Evolutionary conservation across 1,140 invertebrate genomes (phyloP).

Genomic region (Eulimnadia texana): DNA sequence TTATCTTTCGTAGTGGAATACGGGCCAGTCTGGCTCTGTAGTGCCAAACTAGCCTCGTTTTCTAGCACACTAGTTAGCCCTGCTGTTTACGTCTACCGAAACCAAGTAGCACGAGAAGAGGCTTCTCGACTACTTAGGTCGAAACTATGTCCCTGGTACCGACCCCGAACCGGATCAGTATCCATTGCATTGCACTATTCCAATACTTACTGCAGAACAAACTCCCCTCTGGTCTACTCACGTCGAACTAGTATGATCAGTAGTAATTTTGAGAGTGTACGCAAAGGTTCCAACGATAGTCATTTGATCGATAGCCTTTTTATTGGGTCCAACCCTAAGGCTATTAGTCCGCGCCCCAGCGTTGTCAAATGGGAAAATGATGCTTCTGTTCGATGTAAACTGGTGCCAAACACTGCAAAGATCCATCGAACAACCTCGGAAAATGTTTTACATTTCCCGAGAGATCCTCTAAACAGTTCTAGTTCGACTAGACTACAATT

Average conservation of each 20-base stretch:
- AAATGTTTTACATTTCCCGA: not conserved
- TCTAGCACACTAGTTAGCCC: slow-evolving; percentile 29
- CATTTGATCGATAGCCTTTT: not conserved
- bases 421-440: not conserved
- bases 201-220: not conserved
- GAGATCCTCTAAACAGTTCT: not conserved
- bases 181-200: not conserved
- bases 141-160: not conserved
- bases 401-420: not conserved
- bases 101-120: slow-evolving; percentile 22
- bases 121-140: slow-evolving; percentile 4
- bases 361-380: not conserved
- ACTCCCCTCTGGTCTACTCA: not conserved
- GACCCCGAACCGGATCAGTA: not conserved
- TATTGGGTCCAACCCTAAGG: not conserved
- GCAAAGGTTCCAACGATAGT: not conserved
- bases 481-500: too few species aligned
- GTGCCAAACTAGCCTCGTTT: not conserved
- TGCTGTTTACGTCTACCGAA: slow-evolving; percentile 41
- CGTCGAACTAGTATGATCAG: not conserved
- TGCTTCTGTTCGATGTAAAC: not conserved
- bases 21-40: not conserved
- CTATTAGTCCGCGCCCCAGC: not conserved
- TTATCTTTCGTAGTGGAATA: not conserved
- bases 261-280: not conserved